These are phyloP conservation scores for Schizopygopsis pylzovi DNA, from an alignment of 2,797 vertebrate species.

Conservation along the genomic window DNA sequence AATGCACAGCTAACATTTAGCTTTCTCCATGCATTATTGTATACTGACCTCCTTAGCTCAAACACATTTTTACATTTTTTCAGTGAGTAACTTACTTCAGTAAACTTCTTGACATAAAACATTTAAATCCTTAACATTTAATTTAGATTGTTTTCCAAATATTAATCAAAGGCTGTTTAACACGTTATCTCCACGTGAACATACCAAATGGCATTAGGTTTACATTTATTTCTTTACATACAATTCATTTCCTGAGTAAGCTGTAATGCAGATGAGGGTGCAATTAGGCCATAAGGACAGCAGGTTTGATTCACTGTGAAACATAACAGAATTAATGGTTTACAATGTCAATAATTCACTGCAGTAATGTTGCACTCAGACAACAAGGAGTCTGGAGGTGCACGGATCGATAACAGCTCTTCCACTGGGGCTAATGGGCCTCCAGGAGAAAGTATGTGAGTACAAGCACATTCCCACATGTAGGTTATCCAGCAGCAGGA, in stretches of 20 bases:
- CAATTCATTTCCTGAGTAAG: slow-evolving; percentile 34
- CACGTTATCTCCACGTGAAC: not conserved
- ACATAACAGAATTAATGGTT: slow-evolving; percentile 30
- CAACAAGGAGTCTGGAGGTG: slow-evolving; percentile 38
- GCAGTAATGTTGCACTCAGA: slow-evolving; percentile 32
- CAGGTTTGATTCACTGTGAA: slow-evolving; percentile 25
- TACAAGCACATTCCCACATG: not conserved
- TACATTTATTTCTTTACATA: slow-evolving; percentile 12
- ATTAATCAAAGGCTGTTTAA: slow-evolving; percentile 21
- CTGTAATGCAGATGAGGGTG: slow-evolving; percentile 19
- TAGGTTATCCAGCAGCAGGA: slow-evolving; percentile 2
- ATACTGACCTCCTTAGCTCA: not conserved
- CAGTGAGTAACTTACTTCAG: not conserved
- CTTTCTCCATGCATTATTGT: not conserved
- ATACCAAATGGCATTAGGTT: not conserved
- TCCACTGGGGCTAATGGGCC: slow-evolving; percentile 30
- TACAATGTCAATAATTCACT: slow-evolving; percentile 20
- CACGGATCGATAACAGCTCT: slow-evolving; percentile 38
- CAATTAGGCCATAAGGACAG: slow-evolving; percentile 35
- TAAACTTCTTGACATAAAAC: slow-evolving; percentile 9
- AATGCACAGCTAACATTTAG: not conserved
- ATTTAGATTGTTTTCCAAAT: not conserved
- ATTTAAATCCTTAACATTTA: slow-evolving; percentile 5
- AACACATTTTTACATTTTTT: not conserved
- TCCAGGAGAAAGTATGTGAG: slow-evolving; percentile 1